Evolutionary conservation across 2,888 invertebrate genomes (phyloP), one percentile per base, ranked within the genome.

Genomic region (Hypercompe scribonia): DNA sequence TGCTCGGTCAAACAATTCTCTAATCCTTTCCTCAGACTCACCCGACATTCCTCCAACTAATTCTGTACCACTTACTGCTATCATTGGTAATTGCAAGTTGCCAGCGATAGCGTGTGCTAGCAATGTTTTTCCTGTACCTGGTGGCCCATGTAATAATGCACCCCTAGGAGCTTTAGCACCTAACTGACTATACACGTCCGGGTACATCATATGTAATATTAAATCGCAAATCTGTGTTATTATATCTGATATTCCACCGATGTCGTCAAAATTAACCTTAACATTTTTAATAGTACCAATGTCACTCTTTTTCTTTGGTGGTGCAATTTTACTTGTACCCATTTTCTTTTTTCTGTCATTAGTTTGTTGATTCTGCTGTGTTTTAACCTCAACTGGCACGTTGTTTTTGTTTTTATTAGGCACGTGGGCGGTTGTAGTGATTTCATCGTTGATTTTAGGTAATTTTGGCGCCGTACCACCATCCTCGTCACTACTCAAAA

Each of bases 1-100:
- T 1, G 99, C 99, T 88, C 97, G 97, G 61, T 98, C 98, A 94
- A 99, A 99, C 24, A 99, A 92, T 83, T 98, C 98, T 78, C 99
- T 96, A 77, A 99, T 98, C 82, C 99, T 96, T 88, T 98, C 98
- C 92, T 99, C 99, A 0, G 99, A 99, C 92, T 99, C 99, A 0
- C 99, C 99, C 0, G 99, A 99, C 76, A 99, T 97, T 2, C 99
- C 99, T 21, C 98, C 98, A 4, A 99, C 98, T 76, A 99, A 93
- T 92, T 99, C 99, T 0, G 99, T 98, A 1, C 99, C 99, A 15
- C 98, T 97, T 18, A 99, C 97, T 92, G 98, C 98, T 70, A 99
- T 94, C 72, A 99, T 93, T 0, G 99, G 98, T 65, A 99, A 92
- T 80, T 97, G 96, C 63, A 99, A 92, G 95, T 99, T 98, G 70